Conservation (phyloP, 2,888 invertebrate genomes). For the Synergus japonicus region DNA sequence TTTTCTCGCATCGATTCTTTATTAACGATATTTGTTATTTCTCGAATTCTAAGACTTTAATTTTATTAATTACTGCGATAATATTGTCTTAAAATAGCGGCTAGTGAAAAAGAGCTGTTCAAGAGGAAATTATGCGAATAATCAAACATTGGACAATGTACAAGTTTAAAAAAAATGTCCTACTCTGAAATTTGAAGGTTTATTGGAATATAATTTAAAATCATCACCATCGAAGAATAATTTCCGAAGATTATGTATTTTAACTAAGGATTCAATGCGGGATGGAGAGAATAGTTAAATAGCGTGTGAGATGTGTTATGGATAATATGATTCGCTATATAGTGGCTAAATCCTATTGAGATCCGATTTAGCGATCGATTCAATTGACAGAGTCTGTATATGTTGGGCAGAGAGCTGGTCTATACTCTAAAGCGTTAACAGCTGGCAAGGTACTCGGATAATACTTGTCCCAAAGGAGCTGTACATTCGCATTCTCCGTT, state of each 20-base stretch:
- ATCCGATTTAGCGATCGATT: slow-evolving; percentile 36
- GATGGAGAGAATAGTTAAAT: slow-evolving; percentile 13
- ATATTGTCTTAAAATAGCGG: not conserved
- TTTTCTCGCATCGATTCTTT: slow-evolving; percentile 53
- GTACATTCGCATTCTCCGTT: slow-evolving; percentile 45
- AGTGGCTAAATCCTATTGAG: slow-evolving; percentile 19
- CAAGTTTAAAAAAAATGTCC: too few relatives aligned
- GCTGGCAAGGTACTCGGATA: slow-evolving; percentile 63
- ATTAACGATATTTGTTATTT: slow-evolving; percentile 53
- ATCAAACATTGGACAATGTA: too few relatives aligned
- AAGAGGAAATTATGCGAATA: not conserved
- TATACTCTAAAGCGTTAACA: slow-evolving; percentile 57
- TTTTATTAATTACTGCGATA: slow-evolving; percentile 29
- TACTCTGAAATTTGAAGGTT: too few relatives aligned
- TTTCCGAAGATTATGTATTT: not conserved
- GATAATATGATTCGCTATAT: slow-evolving; percentile 9
- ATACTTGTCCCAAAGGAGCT: slow-evolving; percentile 52
- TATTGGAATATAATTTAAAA: too few relatives aligned
- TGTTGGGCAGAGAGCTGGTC: slow-evolving; percentile 37
- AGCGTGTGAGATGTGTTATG: slow-evolving; percentile 15
- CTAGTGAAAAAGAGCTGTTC: not conserved
- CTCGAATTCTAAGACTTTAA: slow-evolving; percentile 32
- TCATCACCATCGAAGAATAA: too few relatives aligned
- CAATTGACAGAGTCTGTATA: slow-evolving; percentile 20
- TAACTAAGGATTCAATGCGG: slow-evolving; percentile 18